A percentile compares a stretch with the other conserved stretches of the same genome.
phyloP scores from a whole-genome alignment of 2,113 vertebrate genomes.

The Ophthalmolycus amberensis region DNA sequence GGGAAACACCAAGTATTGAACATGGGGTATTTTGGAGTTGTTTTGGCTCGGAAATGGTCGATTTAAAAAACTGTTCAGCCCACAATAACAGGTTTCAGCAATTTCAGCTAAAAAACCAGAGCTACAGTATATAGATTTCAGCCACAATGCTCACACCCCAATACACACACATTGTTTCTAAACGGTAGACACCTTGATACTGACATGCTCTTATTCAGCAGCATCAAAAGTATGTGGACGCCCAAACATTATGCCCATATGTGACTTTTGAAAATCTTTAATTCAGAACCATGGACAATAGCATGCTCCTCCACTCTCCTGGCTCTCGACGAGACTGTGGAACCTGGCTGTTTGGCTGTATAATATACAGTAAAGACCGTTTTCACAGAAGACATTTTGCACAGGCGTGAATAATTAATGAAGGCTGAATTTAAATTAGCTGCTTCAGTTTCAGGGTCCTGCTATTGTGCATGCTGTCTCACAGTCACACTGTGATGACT shows the following conservation, averaged over 20 bases:
- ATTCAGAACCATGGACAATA: not conserved
- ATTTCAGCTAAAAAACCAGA: not conserved
- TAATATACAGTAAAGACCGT: not conserved
- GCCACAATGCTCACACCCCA: not conserved
- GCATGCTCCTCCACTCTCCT: not conserved
- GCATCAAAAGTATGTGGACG: not conserved
- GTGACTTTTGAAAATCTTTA: not conserved
- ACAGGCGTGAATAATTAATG: conserved; percentile 11
- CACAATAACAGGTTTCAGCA: conserved; percentile 19
- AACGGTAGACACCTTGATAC: not conserved
- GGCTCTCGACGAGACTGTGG: not conserved
- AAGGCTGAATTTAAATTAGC: not conserved
- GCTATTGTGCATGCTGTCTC: not conserved
- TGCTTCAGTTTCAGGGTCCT: not conserved
- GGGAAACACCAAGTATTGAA: not conserved
- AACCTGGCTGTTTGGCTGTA: not conserved
- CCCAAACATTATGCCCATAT: not conserved
- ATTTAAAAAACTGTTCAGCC: not conserved
- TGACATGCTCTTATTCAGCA: not conserved
- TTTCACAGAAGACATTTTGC: not conserved
- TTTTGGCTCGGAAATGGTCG: not conserved
- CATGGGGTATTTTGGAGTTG: not conserved
- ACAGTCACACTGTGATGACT: not conserved
- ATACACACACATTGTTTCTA: not conserved
- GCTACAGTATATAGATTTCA: not conserved